phyloP scores from a whole-genome alignment of 64 coral and sea anemone genomes.

The Pocillopora verrucosa region DNA sequence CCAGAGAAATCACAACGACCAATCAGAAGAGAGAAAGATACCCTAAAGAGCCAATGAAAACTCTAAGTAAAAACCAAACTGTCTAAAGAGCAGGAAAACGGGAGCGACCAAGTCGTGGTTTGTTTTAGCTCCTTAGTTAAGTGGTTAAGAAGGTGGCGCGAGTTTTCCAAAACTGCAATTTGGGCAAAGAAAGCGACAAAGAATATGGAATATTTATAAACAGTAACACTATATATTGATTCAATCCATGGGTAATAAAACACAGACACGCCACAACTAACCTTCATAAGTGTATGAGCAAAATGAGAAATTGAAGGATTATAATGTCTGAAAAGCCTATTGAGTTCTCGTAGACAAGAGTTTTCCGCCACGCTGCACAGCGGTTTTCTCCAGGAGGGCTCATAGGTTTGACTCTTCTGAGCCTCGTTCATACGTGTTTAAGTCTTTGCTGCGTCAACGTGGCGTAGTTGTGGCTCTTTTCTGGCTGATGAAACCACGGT shows the following conservation, averaged over 20 bases:
- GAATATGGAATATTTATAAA: too few species aligned
- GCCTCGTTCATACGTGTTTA: neutral
- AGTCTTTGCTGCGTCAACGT: neutral
- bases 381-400: slow-evolving; percentile 64
- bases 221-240: too few species aligned
- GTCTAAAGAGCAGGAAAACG: too few species aligned
- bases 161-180: too few species aligned
- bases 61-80: too few species aligned
- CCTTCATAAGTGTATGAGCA: slow-evolving; percentile 72
- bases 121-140: too few species aligned
- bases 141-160: too few species aligned
- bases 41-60: too few species aligned
- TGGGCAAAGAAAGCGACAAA: too few species aligned
- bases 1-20: too few species aligned
- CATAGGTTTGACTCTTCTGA: neutral
- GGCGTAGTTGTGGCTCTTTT: neutral
- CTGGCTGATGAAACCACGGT: neutral
- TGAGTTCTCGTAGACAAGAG: slow-evolving; percentile 87
- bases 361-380: slow-evolving; percentile 80
- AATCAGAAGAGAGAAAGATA: too few species aligned
- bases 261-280: slow-evolving; percentile 1
- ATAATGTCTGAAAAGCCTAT: slow-evolving; percentile 74
- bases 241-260: neutral
- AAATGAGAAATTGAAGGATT: slow-evolving; percentile 89
- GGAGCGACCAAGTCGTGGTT: too few species aligned